Percentiles rank a stretch among this genome's conserved stretches.
Conservation (phyloP, 23 tunicate genomes). For the Ciona savignyi region DNA sequence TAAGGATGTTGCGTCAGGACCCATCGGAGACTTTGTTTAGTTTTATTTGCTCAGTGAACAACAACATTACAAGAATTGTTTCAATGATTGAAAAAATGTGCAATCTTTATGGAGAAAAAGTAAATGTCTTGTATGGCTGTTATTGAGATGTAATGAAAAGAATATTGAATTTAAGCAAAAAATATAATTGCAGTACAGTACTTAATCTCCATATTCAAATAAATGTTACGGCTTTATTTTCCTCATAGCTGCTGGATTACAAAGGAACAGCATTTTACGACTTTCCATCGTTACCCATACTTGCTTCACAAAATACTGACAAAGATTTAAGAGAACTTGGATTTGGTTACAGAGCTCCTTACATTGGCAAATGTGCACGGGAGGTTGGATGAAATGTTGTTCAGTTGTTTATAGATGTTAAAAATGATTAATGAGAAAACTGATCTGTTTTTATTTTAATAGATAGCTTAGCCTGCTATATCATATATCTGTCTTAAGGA, state of each 20-base stretch:
- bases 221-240: not conserved
- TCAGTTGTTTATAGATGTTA: too few species aligned
- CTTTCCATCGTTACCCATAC: conserved; percentile 36
- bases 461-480: too few species aligned
- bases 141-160: not conserved
- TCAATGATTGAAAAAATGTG: conserved; percentile 68
- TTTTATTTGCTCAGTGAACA: conserved; percentile 78
- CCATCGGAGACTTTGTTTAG: conserved; percentile 72
- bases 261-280: conserved; percentile 26
- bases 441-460: too few species aligned
- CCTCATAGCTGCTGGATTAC: conserved; percentile 19
- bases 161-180: not conserved
- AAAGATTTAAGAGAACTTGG: conserved; percentile 47
- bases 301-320: conserved; percentile 20
- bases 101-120: conserved; percentile 41
- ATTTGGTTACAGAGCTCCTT: conserved; percentile 84
- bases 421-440: too few species aligned
- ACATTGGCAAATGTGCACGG: conserved; percentile 42
- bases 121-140: not conserved
- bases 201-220: not conserved
- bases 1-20: conserved; percentile 54
- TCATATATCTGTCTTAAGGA: too few species aligned
- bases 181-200: not conserved
- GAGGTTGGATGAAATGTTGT: conserved; percentile 15
- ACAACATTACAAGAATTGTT: conserved; percentile 57